Base-by-base conservation (phyloP, 2,113 vertebrate genomes). In the Siniperca knerii region DNA sequence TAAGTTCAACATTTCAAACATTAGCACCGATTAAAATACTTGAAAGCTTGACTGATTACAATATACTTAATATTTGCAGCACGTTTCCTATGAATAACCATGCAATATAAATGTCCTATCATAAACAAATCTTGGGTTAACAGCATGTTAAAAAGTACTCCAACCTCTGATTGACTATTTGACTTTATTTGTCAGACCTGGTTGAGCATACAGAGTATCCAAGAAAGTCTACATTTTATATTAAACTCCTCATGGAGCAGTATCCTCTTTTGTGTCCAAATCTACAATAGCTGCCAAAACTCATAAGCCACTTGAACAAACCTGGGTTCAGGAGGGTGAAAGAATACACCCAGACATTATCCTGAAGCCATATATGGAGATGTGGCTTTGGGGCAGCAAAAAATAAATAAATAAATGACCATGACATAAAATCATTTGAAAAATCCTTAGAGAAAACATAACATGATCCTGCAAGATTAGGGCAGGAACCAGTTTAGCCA, bases 341-440 rank as follows among this genome's bases (percentile, higher is more conserved):
- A 90, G 84, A 87, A 78, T 90, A 93, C 64, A 87, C 68, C 77
- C 29, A 13, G 50, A 77, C 57, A 72, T 71, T 60, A 68, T 84
- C 77, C 75, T 73, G 70, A 62, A 52, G 82, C 46, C 75, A 74
- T 62, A 91, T 77, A 87, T 73, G 62, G 62, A 75, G 50, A 58
- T 88, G 72, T 60, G 55, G 80, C 73, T 88, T 66, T 50, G 67
- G 50, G 37, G 58, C 40, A 15, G 67, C 12, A 25, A 80, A 73
- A 78, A 73, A 81, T 29, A 29, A 29, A 29, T 29, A 75, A 58
- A 66, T 72, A 82, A 77, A 61, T 65, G 23, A 79, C 66, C 33
- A 55, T 75, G 46, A 83, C 77, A 90, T 82, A 60, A 92, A 92
- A 84, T 90, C n/a, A 90, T 87, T 87, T 71, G 42, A 81, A 87